Evolutionary conservation across 1,140 invertebrate species (phyloP), one percentile per base, ranked within the genome.

Genomic region (Drosophila virilis): DNA sequence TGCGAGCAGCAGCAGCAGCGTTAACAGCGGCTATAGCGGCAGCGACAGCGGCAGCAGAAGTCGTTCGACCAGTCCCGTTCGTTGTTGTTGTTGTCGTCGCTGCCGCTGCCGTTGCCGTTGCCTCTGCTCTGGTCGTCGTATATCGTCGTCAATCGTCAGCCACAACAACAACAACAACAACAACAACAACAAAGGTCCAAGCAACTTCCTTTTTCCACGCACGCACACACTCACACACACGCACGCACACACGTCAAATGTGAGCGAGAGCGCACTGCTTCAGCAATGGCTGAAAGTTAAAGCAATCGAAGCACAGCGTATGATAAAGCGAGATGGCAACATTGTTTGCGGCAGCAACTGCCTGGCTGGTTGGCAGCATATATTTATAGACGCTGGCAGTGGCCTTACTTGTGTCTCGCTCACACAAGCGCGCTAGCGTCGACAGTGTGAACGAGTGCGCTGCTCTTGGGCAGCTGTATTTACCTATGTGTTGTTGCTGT

Each of bases 401-500:
- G 37, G 13, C 12, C 15, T 59, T 42, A 45, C 37, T n/a, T 7
- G 12, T 5, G 8, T 40, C 46, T 32, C 51, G 43, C 43, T 64
- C 33, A n/a, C 5, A 9, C 54, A 33, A 38, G n/a, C 4, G 38
- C n/a, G 8, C 12, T 5, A 13, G 17, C 1, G 0, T 1, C 9
- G n/a, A 9, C 6, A 10, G 70, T 43, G 57, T 37, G 46, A 88
- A 68, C 46, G 76, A 67, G 78, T 46, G 37, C 51, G 68, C 55
- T 58, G 58, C 52, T 22, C 35, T 52, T 54, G 62, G 4, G 46
- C 77, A 88, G 77, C 76, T 88, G 83, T 88, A 88, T 88, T 88
- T 88, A 86, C 76, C 79, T 82, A 78, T 80, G 68, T 77, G 77
- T 78, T 89, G 84, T 83, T 83, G 74, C 54, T 88, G 61, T 67